Evolutionary conservation across 2,113 vertebrate genomes (phyloP).

Genomic region (Cheirogaleus medius): DNA sequence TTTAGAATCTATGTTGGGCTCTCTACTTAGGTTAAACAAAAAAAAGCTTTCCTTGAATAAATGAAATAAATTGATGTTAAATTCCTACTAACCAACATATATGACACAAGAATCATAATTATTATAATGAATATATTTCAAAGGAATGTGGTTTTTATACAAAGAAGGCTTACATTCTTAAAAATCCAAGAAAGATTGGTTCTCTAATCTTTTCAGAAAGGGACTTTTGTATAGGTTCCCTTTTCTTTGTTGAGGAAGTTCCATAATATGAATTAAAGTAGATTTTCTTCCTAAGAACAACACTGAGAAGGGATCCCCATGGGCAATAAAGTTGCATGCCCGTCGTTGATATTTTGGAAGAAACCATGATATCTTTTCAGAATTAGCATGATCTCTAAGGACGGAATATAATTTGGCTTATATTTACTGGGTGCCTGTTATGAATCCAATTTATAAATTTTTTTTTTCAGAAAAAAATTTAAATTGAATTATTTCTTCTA

Average conservation of each 20-base stretch:
- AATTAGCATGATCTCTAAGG: not conserved
- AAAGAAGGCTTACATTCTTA: not conserved
- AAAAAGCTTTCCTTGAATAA: not conserved
- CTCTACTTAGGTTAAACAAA: not conserved
- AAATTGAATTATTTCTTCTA: not conserved
- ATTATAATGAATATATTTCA: not conserved
- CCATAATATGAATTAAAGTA: not conserved
- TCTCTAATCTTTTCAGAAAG: conserved; percentile 46
- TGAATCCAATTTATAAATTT: not conserved
- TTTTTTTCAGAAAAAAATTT: not conserved
- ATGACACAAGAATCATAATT: not conserved
- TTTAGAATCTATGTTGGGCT: not conserved
- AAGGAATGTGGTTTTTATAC: not conserved
- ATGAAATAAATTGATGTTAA: not conserved
- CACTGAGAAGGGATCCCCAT: not conserved
- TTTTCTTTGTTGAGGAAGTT: not conserved
- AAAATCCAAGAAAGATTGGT: not conserved
- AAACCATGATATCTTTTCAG: not conserved
- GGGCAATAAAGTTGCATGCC: not conserved
- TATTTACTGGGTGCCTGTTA: not conserved
- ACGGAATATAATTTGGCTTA: not conserved
- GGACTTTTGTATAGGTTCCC: not conserved
- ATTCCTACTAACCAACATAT: not conserved
- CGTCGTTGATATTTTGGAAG: not conserved
- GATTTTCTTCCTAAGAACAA: not conserved